Base-by-base conservation (phyloP, 37 sponge, comb jelly and placozoan genomes). In the Amphimedon queenslandica region DNA sequence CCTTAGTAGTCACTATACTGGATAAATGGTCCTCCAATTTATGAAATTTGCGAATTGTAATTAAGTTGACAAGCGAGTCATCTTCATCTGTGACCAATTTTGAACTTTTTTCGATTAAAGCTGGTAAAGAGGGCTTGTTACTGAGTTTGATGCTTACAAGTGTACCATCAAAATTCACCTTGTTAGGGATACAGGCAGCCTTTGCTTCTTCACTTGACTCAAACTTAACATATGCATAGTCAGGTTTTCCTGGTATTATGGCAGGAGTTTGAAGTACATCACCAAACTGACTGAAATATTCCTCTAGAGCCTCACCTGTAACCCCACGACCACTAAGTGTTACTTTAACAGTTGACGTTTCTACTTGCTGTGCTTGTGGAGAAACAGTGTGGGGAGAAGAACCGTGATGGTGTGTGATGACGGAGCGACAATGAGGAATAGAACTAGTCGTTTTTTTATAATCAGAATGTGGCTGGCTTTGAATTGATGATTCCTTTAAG, bases 141-240 rank as follows among this genome's bases (percentile, higher is more conserved):
- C n/a, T n/a, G n/a, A 55, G 40, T 23, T 66, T 67, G 20, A 77
- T 68, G 0, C 32, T 30, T 20, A 77, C 25, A 16, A 24, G 24
- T 1, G 51, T 32, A 1, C 69, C 68, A 27, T 67, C 66, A 27
- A 77, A 41, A 18, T 2, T 67, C 0, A 33, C 28, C 31, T 58
- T 24, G 32, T 64, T 63, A 38, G 51, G 31, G 4, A 28, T 27
- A 36, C 42, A 33, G 1, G 76, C 65, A 51, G 16, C 33, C 25
- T 1, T 6, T 29, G 76, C 76, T 24, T 60, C 76, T 1, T 41
- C 4, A 29, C 42, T 20, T 24, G 5, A 30, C 13, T 51, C 33
- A 31, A 51, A 80, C 42, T 80, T 80, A 21, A 80, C 29, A 38
- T 71, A 80, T n/a, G 66, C 72, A 71, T 51, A 80, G 40, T 71